Conservation (phyloP, 2,113 vertebrate species). For the Eublepharis macularius region DNA sequence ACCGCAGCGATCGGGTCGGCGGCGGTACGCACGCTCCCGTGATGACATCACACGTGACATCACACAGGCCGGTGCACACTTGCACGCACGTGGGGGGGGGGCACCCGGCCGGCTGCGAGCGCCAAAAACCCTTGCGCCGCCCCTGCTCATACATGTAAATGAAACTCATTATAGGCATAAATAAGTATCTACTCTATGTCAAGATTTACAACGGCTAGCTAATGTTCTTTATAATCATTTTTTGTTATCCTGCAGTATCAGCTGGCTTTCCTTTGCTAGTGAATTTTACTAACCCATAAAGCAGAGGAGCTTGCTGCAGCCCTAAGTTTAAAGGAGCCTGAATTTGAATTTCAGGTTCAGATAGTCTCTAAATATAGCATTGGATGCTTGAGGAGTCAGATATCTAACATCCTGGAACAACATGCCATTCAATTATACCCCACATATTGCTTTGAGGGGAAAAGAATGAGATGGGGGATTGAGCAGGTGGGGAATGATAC, state of each 20-base stretch:
- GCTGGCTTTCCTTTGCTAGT: constrained; percentile 6
- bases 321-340: background rate
- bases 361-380: background rate
- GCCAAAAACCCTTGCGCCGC: too few species aligned
- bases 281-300: background rate
- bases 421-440: background rate
- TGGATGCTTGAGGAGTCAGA: background rate
- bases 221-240: background rate
- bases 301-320: constrained; percentile 4
- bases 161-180: background rate
- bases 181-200: background rate
- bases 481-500: background rate
- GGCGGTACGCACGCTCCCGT: too few species aligned
- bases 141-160: too few species aligned
- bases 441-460: background rate
- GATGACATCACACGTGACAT: too few species aligned
- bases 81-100: too few species aligned
- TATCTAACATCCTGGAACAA: constrained; percentile 19
- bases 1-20: too few species aligned
- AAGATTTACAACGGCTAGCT: background rate
- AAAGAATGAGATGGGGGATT: background rate
- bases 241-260: background rate
- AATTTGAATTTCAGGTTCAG: background rate
- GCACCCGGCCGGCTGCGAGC: too few species aligned
- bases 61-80: too few species aligned